A percentile compares a stretch with the other conserved stretches of the same genome.
Evolutionary conservation across 92 coral and sea anemone species (phyloP).

Genomic region (Montipora capitata): DNA sequence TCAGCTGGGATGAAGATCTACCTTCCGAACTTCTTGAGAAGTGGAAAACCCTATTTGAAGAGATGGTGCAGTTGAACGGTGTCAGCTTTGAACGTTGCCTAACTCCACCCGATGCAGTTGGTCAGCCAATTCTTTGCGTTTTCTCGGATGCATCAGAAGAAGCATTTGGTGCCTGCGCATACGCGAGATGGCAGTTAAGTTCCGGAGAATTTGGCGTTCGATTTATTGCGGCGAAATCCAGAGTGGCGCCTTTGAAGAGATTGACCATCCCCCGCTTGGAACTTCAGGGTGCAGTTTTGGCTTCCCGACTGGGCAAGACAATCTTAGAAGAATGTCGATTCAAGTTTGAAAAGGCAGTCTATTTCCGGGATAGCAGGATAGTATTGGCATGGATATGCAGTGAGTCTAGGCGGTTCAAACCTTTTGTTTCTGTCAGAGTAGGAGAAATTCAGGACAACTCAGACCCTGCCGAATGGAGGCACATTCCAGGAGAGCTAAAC

Average conservation of each 20-base stretch:
- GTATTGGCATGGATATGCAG: no score
- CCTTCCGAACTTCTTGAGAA: constrained; percentile 24
- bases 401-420: no score
- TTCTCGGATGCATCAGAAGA: constrained; percentile 39
- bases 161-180: constrained; percentile 63
- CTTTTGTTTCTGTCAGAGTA: no score
- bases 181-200: constrained; percentile 39
- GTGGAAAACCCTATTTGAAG: constrained; percentile 32
- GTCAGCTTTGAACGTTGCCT: constrained; percentile 6
- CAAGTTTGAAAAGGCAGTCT: constrained; percentile 47
- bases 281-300: constrained; percentile 42
- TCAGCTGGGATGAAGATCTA: constrained; percentile 64
- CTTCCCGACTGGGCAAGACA: constrained; percentile 47
- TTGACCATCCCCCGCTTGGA: constrained; percentile 30
- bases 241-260: constrained; percentile 49
- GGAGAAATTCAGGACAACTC: no score
- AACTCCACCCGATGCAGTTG: constrained; percentile 29
- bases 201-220: neutral
- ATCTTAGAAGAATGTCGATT: constrained; percentile 43
- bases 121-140: constrained; percentile 43
- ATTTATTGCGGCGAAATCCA: constrained; percentile 39
- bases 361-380: no score
- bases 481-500: no score
- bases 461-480: no score
- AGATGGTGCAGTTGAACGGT: constrained; percentile 39